These are phyloP conservation scores for Tubulanus polymorphus DNA, from an alignment of 2,888 invertebrate genomes.

Conservation along the genomic window DNA sequence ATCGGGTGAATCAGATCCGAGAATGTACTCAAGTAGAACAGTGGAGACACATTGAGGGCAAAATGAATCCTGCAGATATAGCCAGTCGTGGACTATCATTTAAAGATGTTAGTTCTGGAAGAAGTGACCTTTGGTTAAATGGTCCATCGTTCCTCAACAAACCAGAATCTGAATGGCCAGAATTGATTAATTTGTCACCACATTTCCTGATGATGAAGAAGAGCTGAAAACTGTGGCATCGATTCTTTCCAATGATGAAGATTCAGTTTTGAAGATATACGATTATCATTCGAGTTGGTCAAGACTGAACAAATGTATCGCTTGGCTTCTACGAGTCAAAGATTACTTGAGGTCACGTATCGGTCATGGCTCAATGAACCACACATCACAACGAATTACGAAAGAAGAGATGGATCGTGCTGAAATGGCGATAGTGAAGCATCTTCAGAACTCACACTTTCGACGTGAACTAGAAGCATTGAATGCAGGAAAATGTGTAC, in stretches of 20 bases:
- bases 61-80: background rate
- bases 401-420: background rate
- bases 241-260: background rate
- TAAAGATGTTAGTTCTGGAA: background rate
- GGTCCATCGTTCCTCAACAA: background rate
- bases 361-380: too few relatives aligned
- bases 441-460: background rate
- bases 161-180: background rate
- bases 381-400: too few relatives aligned
- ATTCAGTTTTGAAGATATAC: background rate
- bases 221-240: slow-evolving; percentile 5
- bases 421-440: background rate
- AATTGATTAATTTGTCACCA: background rate
- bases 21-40: background rate
- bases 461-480: background rate
- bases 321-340: too few relatives aligned
- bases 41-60: background rate
- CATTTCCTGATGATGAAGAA: slow-evolving; percentile 4
- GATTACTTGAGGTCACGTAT: too few relatives aligned
- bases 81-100: background rate
- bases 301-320: slow-evolving; percentile 7
- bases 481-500: too few relatives aligned
- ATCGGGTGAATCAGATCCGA: background rate
- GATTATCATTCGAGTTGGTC: slow-evolving; percentile 11
- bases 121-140: background rate